Conservation (phyloP, 2,888 invertebrate genomes). For the Lepidochrysops patricia region DNA sequence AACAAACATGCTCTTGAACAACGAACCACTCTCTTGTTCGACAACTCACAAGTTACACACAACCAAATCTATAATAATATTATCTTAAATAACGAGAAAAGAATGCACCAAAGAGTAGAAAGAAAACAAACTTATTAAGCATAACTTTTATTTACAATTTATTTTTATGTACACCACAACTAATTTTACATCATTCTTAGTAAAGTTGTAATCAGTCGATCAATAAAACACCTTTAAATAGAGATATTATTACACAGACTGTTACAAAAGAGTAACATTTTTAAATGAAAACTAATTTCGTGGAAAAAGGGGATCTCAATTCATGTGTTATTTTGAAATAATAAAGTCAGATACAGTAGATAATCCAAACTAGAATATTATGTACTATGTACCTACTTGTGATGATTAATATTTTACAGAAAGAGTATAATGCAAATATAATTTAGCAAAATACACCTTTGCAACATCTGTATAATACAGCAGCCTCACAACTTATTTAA, state of each 20-base stretch:
- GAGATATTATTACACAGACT: not conserved
- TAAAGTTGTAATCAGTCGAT: constrained; percentile 16
- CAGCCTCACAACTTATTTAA: not conserved
- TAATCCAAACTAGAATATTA: too few relatives aligned
- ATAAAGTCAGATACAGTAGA: too few relatives aligned
- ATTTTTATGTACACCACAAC: constrained; percentile 6
- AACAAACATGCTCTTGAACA: too few relatives aligned
- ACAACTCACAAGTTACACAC: too few relatives aligned
- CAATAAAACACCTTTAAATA: constrained; percentile 13
- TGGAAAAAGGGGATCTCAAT: not conserved
- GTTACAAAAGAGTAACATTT: not conserved
- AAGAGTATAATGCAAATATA: too few relatives aligned
- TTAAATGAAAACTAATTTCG: not conserved
- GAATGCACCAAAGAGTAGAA: not conserved
- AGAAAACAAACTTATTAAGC: not conserved
- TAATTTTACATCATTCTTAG: constrained; percentile 13
- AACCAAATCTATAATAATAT: too few relatives aligned
- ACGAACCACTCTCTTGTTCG: too few relatives aligned
- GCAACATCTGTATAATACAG: not conserved
- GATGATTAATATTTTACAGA: too few relatives aligned
- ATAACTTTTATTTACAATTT: constrained; percentile 15
- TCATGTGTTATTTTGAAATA: too few relatives aligned
- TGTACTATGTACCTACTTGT: too few relatives aligned
- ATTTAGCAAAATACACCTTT: too few relatives aligned
- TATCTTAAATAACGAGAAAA: too few relatives aligned